These are phyloP conservation scores for Porites australiensis DNA, from an alignment of 64 coral and sea anemone genomes.

Conservation along the genomic window DNA sequence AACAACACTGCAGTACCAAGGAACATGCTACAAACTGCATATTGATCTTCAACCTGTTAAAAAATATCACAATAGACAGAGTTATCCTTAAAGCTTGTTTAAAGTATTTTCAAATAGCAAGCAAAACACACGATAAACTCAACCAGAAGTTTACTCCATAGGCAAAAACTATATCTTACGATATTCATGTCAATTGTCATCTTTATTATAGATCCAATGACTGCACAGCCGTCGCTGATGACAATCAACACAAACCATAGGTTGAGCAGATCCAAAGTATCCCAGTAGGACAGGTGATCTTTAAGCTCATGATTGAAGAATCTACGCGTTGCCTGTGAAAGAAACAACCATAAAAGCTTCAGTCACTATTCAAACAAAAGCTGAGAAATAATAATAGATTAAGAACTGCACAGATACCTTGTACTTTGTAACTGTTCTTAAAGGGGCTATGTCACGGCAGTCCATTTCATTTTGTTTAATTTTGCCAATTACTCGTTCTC, in stretches of 20 bases:
- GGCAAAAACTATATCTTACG: neutral
- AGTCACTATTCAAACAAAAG: no score
- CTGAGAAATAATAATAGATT: neutral
- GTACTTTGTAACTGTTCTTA: no score
- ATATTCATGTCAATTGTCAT: constrained; percentile 55
- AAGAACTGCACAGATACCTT: no score
- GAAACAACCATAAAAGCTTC: no score
- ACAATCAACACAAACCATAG: constrained; percentile 87
- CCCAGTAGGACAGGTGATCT: constrained; percentile 49
- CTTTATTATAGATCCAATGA: constrained; percentile 85
- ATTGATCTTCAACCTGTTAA: neutral
- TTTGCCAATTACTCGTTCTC: no score
- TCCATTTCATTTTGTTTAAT: no score
- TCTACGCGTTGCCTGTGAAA: constrained; percentile 54
- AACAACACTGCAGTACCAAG: constrained; percentile 86
- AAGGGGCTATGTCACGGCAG: no score
- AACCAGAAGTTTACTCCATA: no score
- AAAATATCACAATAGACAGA: neutral
- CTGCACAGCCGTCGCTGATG: constrained; percentile 80
- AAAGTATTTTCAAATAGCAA: no score
- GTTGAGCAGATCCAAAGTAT: constrained; percentile 79
- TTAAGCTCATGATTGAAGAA: constrained; percentile 66
- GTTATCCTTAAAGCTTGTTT: no score
- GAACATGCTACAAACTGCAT: constrained; percentile 72
- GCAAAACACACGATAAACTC: no score